Conservation (phyloP, 2,888 invertebrate species). For the Caenorhabditis macrosperma region DNA sequence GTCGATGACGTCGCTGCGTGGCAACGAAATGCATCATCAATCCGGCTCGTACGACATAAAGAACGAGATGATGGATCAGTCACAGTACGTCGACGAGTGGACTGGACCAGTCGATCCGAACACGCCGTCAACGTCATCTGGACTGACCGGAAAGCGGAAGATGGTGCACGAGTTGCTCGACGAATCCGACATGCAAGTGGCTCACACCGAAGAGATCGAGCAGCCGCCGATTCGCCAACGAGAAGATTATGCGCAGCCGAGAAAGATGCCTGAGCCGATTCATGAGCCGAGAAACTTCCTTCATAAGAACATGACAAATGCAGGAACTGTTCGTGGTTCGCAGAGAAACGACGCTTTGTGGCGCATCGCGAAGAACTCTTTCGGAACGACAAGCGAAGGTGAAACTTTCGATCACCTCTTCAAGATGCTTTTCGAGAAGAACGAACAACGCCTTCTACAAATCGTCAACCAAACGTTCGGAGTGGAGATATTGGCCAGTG, state of each 20-base stretch:
- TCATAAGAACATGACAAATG: background rate
- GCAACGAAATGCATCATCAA: background rate
- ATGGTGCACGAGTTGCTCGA: conserved; percentile 28
- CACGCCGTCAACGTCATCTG: conserved; percentile 12
- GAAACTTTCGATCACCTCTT: conserved; percentile 67
- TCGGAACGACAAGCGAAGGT: conserved; percentile 56
- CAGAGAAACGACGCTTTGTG: conserved; percentile 56
- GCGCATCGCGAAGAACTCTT: conserved; percentile 58
- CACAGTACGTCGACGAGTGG: conserved; percentile 37
- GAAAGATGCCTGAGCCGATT: background rate
- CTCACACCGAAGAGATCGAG: conserved; percentile 49
- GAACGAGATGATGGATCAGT: conserved; percentile 22
- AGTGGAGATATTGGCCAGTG: conserved; percentile 49
- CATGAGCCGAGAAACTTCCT: background rate
- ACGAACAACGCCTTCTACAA: conserved; percentile 64
- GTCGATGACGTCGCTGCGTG: background rate
- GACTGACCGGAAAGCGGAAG: conserved; percentile 14
- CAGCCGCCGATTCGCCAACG: background rate
- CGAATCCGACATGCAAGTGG: conserved; percentile 45
- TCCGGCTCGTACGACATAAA: conserved; percentile 31
- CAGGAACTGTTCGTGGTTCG: conserved; percentile 39
- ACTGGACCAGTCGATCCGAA: conserved; percentile 5
- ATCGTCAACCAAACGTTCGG: conserved; percentile 63
- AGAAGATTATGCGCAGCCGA: conserved; percentile 1
- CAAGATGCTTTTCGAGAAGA: conserved; percentile 65